Evolutionary conservation across 1,140 invertebrate species (phyloP).

Genomic region (Antheraea pernyi): DNA sequence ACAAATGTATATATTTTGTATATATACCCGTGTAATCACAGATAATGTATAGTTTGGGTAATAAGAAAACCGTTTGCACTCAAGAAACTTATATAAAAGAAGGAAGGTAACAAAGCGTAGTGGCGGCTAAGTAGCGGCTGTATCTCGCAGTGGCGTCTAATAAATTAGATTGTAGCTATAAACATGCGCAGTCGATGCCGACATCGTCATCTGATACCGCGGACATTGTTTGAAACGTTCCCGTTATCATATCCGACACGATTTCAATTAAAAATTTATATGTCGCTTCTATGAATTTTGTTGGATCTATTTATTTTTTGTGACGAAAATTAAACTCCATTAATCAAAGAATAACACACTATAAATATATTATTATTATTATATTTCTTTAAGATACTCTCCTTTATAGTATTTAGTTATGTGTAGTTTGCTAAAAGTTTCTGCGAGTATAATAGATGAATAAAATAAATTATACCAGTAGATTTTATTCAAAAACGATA

Average conservation of each 20-base stretch:
- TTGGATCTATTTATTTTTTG: no score
- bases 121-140: constrained; percentile 34
- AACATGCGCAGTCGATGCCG: constrained; percentile 35
- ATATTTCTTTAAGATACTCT: no score
- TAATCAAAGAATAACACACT: neutral
- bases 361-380: no score
- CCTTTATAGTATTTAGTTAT: no score
- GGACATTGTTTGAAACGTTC: constrained; percentile 31
- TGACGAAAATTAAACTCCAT: no score
- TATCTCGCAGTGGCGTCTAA: constrained; percentile 33
- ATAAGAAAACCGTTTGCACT: neutral
- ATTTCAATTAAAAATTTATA: neutral
- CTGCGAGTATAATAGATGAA: no score
- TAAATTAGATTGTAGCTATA: constrained; percentile 45
- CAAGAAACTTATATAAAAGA: neutral
- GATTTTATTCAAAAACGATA: no score
- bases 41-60: neutral
- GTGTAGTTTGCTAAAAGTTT: no score
- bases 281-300: neutral
- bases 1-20: no score
- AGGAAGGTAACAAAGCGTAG: constrained; percentile 16
- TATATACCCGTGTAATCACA: no score
- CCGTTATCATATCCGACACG: constrained; percentile 23
- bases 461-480: no score
- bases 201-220: constrained; percentile 47